These are phyloP conservation scores for Girardinichthys multiradiatus DNA, from an alignment of 2,113 vertebrate species.

Conservation along the genomic window DNA sequence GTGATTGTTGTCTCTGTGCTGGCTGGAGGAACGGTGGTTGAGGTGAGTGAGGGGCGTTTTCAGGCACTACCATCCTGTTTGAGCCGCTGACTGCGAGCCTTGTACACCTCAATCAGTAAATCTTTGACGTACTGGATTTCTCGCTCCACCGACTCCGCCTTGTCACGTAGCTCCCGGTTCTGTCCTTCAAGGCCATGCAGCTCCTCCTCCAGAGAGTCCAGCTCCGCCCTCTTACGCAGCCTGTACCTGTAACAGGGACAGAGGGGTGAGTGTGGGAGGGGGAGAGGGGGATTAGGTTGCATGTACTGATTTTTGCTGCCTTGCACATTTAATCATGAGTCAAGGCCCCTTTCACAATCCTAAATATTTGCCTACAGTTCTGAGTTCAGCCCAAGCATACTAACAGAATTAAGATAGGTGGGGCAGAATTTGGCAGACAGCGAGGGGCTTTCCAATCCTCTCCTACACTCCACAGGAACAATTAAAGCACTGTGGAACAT, in stretches of 20 bases:
- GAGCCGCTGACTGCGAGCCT: slow-evolving; percentile 90
- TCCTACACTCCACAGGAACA: slow-evolving; percentile 45
- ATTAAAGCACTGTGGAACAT: slow-evolving; percentile 10
- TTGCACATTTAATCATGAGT: slow-evolving; percentile 42
- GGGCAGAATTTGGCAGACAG: slow-evolving; percentile 62
- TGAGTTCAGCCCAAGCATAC: slow-evolving; percentile 8
- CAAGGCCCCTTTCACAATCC: neutral
- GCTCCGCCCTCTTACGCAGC: slow-evolving; percentile 91
- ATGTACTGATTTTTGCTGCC: slow-evolving; percentile 33
- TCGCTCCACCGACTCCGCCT: slow-evolving; percentile 91
- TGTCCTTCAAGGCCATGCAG: slow-evolving; percentile 88
- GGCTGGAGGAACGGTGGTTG: slow-evolving; percentile 24
- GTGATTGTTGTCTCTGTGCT: slow-evolving; percentile 54
- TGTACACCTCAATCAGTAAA: slow-evolving; percentile 93
- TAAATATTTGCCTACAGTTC: neutral
- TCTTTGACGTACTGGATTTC: slow-evolving; percentile 95
- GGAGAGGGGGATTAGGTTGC: neutral
- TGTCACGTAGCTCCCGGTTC: slow-evolving; percentile 89
- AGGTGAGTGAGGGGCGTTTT: slow-evolving; percentile 31
- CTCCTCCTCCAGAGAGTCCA: slow-evolving; percentile 90
- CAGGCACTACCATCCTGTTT: slow-evolving; percentile 84
- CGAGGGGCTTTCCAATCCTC: slow-evolving; percentile 62
- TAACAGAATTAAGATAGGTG: slow-evolving; percentile 48
- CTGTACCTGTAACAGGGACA: slow-evolving; percentile 81
- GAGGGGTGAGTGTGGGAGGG: neutral